Evolutionary conservation across 2,113 vertebrate genomes (phyloP).

Genomic region (Pteronura brasiliensis): DNA sequence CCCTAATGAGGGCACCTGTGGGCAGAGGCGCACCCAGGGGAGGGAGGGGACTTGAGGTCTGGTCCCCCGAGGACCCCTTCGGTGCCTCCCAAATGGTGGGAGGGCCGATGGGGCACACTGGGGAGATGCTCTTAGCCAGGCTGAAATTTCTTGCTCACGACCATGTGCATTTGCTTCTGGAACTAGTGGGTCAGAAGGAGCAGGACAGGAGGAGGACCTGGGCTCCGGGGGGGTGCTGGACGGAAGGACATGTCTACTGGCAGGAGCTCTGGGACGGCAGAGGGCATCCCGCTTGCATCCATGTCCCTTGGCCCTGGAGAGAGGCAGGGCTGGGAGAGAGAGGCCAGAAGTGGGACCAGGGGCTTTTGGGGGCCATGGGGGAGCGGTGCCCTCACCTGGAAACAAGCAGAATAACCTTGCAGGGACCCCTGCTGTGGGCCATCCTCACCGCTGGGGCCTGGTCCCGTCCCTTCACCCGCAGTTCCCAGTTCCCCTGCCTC

Average conservation of each 20-base stretch:
- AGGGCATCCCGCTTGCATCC: not conserved
- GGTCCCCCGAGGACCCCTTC: not conserved
- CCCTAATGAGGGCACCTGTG: too few relatives aligned
- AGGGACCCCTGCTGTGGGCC: too few relatives aligned
- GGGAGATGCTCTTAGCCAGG: not conserved
- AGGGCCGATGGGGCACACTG: not conserved
- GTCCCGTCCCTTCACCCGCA: not conserved
- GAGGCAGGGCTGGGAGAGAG: not conserved
- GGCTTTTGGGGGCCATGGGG: not conserved
- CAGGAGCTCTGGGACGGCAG: not conserved
- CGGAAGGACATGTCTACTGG: fast-evolving
- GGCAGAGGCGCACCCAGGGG: too few relatives aligned
- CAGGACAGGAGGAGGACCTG: not conserved
- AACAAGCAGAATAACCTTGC: not conserved
- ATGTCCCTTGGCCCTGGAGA: not conserved
- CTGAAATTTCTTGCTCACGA: not conserved
- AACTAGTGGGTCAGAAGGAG: not conserved
- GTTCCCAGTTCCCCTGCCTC: not conserved
- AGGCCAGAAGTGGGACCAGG: not conserved
- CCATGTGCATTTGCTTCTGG: not conserved
- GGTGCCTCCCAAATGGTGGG: not conserved
- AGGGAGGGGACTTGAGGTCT: not conserved
- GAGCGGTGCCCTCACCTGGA: not conserved
- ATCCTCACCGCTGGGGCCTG: not conserved
- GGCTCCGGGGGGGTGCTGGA: not conserved